Evolutionary conservation across 92 coral and sea anemone species (phyloP).

Genomic region (Epizoanthus ramosus): DNA sequence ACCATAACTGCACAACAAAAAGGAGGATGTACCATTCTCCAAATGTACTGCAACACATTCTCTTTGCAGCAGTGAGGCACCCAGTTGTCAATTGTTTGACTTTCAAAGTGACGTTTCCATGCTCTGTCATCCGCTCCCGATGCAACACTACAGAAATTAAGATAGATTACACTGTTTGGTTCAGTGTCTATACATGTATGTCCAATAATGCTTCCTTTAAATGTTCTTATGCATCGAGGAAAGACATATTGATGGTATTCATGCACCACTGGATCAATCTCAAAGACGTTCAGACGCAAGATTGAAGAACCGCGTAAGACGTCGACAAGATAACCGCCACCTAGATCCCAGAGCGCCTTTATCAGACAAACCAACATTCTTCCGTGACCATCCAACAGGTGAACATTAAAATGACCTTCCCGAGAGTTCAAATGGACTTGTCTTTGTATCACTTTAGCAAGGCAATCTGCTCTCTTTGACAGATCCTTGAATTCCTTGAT

Average conservation of each 20-base stretch:
- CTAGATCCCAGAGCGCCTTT: slow-evolving; percentile 1
- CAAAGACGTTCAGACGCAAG: background rate
- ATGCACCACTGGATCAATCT: slow-evolving; percentile 13
- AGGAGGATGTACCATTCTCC: background rate
- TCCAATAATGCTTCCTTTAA: background rate
- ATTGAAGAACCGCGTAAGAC: too few relatives aligned
- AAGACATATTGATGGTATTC: slow-evolving; percentile 14
- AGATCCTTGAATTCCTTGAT: slow-evolving; percentile 18
- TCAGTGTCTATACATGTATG: too few relatives aligned
- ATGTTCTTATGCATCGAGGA: background rate
- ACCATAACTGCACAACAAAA: background rate
- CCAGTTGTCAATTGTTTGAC: background rate
- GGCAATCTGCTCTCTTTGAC: background rate
- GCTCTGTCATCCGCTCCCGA: background rate
- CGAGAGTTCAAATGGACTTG: too few relatives aligned
- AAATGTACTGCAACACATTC: slow-evolving; percentile 5
- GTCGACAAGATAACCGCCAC: background rate
- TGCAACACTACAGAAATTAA: background rate
- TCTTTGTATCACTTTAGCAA: background rate
- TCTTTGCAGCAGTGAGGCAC: slow-evolving; percentile 7
- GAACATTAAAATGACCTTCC: background rate
- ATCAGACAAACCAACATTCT: slow-evolving; percentile 33
- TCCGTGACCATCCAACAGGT: slow-evolving; percentile 30
- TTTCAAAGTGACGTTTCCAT: background rate
- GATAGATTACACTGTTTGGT: background rate